These are phyloP conservation scores for Amitus sp. DNA, from an alignment of 2,888 invertebrate species.

Conservation along the genomic window DNA sequence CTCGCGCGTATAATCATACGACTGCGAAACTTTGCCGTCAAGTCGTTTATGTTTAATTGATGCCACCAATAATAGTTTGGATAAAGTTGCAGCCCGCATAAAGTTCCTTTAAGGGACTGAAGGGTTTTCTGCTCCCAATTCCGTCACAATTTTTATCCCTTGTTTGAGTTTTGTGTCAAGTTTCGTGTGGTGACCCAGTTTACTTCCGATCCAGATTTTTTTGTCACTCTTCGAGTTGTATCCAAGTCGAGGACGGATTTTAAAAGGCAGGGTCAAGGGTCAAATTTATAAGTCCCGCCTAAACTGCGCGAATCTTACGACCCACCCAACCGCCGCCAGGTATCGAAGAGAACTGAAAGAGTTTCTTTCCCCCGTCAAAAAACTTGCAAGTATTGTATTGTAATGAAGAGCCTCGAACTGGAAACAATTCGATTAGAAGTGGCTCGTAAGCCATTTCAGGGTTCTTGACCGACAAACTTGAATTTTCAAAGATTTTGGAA, in stretches of 20 bases:
- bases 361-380: slow-evolving; percentile 33
- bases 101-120: neutral
- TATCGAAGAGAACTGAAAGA: slow-evolving; percentile 48
- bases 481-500: neutral
- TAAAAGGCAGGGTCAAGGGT: neutral
- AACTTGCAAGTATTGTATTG: slow-evolving; percentile 36
- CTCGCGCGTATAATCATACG: slow-evolving; percentile 20
- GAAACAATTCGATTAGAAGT: slow-evolving; percentile 25
- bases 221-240: neutral
- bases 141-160: neutral
- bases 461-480: slow-evolving; percentile 22
- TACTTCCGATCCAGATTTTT: too few species aligned
- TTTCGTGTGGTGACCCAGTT: neutral
- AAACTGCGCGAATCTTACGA: slow-evolving; percentile 32
- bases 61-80: too few species aligned
- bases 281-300: neutral
- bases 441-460: slow-evolving; percentile 10
- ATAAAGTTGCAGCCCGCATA: neutral
- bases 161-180: neutral
- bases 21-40: neutral
- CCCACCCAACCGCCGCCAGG: slow-evolving; percentile 50
- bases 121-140: too few species aligned
- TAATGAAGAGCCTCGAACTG: slow-evolving; percentile 34
- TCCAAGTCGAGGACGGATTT: slow-evolving; percentile 11
- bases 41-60: neutral